Conservation (phyloP, 2,797 vertebrate genomes). For the Heliangelus exortis region DNA sequence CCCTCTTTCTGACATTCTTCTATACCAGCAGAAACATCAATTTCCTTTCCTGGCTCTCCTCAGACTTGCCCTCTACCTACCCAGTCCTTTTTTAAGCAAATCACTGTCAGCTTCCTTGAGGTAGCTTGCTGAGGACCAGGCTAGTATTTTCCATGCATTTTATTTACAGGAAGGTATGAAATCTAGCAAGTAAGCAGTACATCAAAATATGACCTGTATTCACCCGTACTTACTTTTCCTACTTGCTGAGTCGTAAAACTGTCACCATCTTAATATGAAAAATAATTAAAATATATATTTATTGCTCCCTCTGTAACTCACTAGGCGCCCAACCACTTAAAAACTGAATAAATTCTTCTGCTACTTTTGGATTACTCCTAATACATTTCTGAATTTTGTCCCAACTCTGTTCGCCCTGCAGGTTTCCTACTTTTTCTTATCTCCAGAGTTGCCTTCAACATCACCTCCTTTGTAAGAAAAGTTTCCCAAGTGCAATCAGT, state of each 20-base stretch:
- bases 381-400: background rate
- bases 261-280: background rate
- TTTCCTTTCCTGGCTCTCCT: background rate
- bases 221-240: background rate
- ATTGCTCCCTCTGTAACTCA: slow-evolving; percentile 12
- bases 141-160: background rate
- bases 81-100: background rate
- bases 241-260: slow-evolving; percentile 9
- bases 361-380: background rate
- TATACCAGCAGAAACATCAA: background rate
- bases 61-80: background rate
- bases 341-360: background rate
- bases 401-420: background rate
- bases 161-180: background rate
- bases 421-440: background rate
- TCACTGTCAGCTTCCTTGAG: background rate
- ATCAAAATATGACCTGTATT: background rate
- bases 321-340: background rate
- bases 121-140: background rate
- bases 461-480: background rate
- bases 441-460: background rate
- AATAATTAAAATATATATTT: background rate
- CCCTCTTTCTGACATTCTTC: background rate
- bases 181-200: background rate
- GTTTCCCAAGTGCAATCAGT: background rate